These are phyloP conservation scores for Okapia johnstoni DNA, from an alignment of 2,113 vertebrate species.

Conservation along the genomic window DNA sequence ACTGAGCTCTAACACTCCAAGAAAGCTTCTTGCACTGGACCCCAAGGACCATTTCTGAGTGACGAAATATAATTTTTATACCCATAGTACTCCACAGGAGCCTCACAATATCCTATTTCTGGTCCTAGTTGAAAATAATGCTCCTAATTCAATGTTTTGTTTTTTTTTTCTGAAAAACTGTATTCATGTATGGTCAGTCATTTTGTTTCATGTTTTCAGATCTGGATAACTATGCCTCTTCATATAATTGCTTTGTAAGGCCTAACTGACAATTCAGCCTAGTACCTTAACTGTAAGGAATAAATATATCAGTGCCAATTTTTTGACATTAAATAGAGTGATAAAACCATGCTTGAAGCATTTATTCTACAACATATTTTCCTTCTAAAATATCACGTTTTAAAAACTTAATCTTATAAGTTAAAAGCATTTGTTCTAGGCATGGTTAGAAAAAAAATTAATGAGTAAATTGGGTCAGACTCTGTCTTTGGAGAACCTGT, in stretches of 20 bases:
- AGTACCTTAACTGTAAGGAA: constrained; percentile 7
- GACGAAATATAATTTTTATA: background rate
- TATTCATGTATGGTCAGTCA: background rate
- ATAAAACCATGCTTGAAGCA: background rate
- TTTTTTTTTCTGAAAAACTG: background rate
- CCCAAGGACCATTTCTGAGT: background rate
- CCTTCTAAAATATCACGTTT: background rate
- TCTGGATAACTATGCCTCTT: background rate
- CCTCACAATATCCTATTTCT: background rate
- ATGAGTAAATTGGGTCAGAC: background rate
- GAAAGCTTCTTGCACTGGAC: background rate
- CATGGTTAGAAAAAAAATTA: background rate
- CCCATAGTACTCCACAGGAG: background rate
- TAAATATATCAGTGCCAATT: background rate
- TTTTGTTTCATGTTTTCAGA: background rate
- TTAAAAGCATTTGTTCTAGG: background rate
- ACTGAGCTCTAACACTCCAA: background rate
- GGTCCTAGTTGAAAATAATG: background rate
- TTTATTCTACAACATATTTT: background rate
- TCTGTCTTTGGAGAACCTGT: background rate
- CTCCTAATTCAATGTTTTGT: background rate
- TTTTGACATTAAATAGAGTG: background rate
- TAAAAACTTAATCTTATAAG: background rate
- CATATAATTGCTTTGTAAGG: background rate
- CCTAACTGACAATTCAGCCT: background rate